Conservation (phyloP, 2,888 invertebrate genomes). For the Serrognathus titanus region DNA sequence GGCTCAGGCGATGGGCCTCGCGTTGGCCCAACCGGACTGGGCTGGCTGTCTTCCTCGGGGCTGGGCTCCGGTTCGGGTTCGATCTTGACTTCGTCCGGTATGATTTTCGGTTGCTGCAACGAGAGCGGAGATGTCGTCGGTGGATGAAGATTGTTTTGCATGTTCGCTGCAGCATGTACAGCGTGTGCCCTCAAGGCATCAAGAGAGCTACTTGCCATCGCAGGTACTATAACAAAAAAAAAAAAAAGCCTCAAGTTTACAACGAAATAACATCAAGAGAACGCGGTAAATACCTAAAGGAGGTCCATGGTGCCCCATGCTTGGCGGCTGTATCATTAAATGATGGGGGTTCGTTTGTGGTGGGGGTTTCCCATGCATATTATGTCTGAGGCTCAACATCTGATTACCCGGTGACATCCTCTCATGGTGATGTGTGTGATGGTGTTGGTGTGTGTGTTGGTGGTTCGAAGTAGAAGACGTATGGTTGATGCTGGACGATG, state of each 20-base stretch:
- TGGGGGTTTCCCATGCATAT: constrained; percentile 49
- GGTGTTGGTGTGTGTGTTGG: constrained; percentile 69
- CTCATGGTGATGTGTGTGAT: constrained; percentile 67
- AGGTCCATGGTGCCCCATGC: constrained; percentile 59
- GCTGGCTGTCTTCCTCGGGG: constrained; percentile 75
- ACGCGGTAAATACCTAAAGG: constrained; percentile 44
- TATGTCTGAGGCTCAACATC: constrained; percentile 54
- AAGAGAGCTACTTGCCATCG: constrained; percentile 61
- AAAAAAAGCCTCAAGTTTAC: neutral
- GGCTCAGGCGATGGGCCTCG: constrained; percentile 90
- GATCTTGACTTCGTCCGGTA: constrained; percentile 51
- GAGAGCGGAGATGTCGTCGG: constrained; percentile 54
- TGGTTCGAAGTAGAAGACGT: constrained; percentile 46
- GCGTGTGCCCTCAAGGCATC: constrained; percentile 74
- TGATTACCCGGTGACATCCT: constrained; percentile 56
- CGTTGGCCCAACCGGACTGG: constrained; percentile 72
- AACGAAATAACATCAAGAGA: no score
- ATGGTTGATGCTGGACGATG: constrained; percentile 52
- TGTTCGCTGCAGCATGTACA: constrained; percentile 59
- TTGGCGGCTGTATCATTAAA: constrained; percentile 64
- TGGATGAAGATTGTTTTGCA: constrained; percentile 47
- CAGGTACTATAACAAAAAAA: constrained; percentile 41
- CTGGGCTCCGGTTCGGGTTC: constrained; percentile 58
- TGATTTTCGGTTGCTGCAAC: constrained; percentile 27
- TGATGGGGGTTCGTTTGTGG: constrained; percentile 51